Conservation (phyloP, 2,113 vertebrate species). For the Tylochromis polylepis region DNA sequence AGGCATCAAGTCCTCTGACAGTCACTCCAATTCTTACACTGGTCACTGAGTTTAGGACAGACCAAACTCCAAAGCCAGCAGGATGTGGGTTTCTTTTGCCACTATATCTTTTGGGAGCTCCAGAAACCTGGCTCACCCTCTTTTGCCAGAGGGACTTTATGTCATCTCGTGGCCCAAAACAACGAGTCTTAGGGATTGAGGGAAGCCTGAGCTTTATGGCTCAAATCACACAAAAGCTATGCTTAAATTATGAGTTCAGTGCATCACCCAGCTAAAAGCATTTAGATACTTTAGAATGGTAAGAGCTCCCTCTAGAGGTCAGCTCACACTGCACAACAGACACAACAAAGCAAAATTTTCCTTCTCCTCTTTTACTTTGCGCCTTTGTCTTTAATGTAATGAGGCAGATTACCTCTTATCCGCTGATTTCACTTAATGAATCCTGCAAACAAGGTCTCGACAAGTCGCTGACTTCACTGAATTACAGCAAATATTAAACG, state of each 20-base stretch:
- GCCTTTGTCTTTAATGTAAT: background rate
- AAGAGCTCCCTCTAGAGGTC: conserved; percentile 61
- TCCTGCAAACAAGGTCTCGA: background rate
- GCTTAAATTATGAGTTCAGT: background rate
- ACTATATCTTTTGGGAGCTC: background rate
- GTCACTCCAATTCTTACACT: background rate
- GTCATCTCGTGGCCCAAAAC: background rate
- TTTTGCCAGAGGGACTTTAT: background rate
- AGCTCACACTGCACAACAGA: background rate
- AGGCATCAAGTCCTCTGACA: background rate
- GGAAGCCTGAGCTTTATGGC: background rate
- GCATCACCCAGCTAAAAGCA: background rate
- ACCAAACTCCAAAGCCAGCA: background rate
- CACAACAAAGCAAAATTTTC: background rate
- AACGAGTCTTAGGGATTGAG: background rate
- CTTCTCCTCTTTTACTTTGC: background rate
- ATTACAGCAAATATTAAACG: background rate
- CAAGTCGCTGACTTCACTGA: background rate
- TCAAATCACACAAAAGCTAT: background rate
- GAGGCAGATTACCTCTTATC: background rate
- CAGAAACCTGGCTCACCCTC: background rate
- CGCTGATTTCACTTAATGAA: background rate
- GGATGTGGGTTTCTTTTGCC: background rate
- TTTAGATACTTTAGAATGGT: conserved; percentile 31
- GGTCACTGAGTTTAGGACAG: background rate